Evolutionary conservation across 2,888 invertebrate species (phyloP).

Genomic region (Tryphoninae sp.): DNA sequence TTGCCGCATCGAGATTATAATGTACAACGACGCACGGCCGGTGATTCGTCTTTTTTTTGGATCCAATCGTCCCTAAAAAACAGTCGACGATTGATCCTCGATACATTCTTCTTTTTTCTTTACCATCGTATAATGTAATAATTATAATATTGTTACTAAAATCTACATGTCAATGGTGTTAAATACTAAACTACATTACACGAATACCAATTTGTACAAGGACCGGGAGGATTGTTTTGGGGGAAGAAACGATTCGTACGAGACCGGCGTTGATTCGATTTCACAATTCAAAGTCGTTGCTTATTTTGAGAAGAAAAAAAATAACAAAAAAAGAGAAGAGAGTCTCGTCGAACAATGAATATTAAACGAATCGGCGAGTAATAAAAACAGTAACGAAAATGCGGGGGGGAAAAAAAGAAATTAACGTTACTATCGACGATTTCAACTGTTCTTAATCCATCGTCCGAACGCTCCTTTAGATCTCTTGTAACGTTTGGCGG

Average conservation of each 20-base stretch:
- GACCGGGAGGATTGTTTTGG: conserved; percentile 66
- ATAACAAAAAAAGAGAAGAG: conserved; percentile 4
- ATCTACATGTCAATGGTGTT: conserved; percentile 72
- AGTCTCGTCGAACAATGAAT: conserved; percentile 62
- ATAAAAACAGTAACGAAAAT: conserved; percentile 16
- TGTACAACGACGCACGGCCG: conserved; percentile 68
- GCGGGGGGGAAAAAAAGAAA: conserved; percentile 18
- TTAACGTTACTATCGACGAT: conserved; percentile 46
- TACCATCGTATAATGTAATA: conserved; percentile 62
- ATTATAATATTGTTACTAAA: conserved; percentile 71
- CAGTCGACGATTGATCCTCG: conserved; percentile 49
- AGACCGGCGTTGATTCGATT: conserved; percentile 65
- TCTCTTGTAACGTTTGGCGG: conserved; percentile 75
- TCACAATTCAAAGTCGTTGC: conserved; percentile 65
- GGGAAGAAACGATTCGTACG: conserved; percentile 34
- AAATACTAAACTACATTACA: conserved; percentile 79
- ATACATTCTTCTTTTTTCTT: conserved; percentile 24
- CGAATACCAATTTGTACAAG: conserved; percentile 79
- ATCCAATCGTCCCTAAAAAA: conserved; percentile 37
- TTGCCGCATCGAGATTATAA: conserved; percentile 68
- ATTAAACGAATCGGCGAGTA: conserved; percentile 49
- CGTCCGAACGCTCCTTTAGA: conserved; percentile 74
- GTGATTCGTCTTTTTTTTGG: conserved; percentile 15
- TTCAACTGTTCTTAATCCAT: conserved; percentile 79
- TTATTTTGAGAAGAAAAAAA: conserved; percentile 11